phyloP scores from a whole-genome alignment of 2,113 vertebrate genomes.

The Morone chrysops region DNA sequence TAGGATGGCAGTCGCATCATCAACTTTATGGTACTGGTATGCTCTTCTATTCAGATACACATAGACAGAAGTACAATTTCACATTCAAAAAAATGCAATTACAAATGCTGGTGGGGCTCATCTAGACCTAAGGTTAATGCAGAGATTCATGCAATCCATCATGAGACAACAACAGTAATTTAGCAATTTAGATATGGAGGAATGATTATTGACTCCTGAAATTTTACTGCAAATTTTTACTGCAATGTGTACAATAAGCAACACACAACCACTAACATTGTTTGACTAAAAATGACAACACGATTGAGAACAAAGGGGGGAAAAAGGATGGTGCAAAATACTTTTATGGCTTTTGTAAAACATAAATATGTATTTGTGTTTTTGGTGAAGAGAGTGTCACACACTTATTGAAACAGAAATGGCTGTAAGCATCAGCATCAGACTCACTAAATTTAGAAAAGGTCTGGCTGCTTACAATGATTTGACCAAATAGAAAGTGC shows the following conservation, averaged over 20 bases:
- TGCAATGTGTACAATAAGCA: slow-evolving; percentile 48
- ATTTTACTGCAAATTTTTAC: slow-evolving; percentile 49
- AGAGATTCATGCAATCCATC: slow-evolving; percentile 57
- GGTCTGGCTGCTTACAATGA: slow-evolving; percentile 38
- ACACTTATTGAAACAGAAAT: slow-evolving; percentile 56
- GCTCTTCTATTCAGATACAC: slow-evolving; percentile 5
- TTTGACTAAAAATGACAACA: slow-evolving; percentile 31
- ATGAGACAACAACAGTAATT: slow-evolving; percentile 54
- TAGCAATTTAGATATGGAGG: slow-evolving; percentile 58
- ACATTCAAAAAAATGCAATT: slow-evolving; percentile 40
- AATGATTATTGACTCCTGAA: slow-evolving; percentile 61
- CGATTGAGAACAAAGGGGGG: slow-evolving; percentile 2
- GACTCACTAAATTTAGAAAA: slow-evolving; percentile 74
- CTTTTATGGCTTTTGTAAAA: not conserved
- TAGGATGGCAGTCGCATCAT: slow-evolving; percentile 6
- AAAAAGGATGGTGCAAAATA: not conserved
- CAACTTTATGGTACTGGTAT: slow-evolving; percentile 20
- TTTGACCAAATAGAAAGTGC: slow-evolving; percentile 55
- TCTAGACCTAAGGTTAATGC: slow-evolving; percentile 56
- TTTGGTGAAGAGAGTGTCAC: slow-evolving; percentile 32
- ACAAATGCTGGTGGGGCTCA: slow-evolving; percentile 14
- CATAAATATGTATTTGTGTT: slow-evolving; percentile 24
- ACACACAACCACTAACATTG: slow-evolving; percentile 21
- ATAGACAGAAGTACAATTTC: slow-evolving; percentile 1
- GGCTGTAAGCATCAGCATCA: slow-evolving; percentile 62